Evolutionary conservation across 2,113 vertebrate species (phyloP), one percentile per base, ranked within the genome.

Genomic region (Ascaphus truei): DNA sequence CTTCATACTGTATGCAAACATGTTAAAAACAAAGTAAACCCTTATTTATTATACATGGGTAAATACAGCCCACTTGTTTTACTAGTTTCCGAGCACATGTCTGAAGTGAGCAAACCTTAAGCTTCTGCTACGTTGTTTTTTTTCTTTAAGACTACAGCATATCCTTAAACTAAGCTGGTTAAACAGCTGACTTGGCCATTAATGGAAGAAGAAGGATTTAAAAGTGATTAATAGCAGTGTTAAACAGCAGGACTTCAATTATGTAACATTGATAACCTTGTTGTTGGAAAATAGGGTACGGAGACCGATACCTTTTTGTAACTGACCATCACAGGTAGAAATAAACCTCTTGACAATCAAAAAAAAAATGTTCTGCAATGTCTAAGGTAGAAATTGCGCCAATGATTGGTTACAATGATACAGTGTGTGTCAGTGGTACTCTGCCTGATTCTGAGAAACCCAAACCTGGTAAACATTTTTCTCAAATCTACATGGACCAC

Each of bases 101-200:
- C 39, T 10, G 3, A 43, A 16, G n/a, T 10, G 15, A 16, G 1
- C 11, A 43, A 43, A 43, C 39, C 16, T 7, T 47, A 47, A 47
- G 43, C 43, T 47, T 11, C 43, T 47, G 20, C 18, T 11, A 22
- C 7, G n/a, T n/a, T n/a, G n/a, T n/a, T n/a, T n/a, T n/a, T n/a
- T 27, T 53, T 29, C n/a, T 68, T 59, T 59, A 59, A 50, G 55
- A 48, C 31, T 18, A 68, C 23, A 30, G 23, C 16, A 59, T 68
- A 48, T 68, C 51, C 63, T 27, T 59, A 50, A 50, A 68, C 55
- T 68, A 68, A 68, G 55, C 66, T 68, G 55, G 53, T 25, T 59
- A 59, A 68, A 59, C 55, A 50, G 56, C 55, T 68, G 30, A 37
- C 66, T 48, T 59, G 41, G 41, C 8, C 55, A 59, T 68, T 18